Percentiles rank a stretch among this genome's conserved stretches.
These are phyloP conservation scores for Willowsia nigromaculata DNA, from an alignment of 2,888 invertebrate species.

Conservation along the genomic window DNA sequence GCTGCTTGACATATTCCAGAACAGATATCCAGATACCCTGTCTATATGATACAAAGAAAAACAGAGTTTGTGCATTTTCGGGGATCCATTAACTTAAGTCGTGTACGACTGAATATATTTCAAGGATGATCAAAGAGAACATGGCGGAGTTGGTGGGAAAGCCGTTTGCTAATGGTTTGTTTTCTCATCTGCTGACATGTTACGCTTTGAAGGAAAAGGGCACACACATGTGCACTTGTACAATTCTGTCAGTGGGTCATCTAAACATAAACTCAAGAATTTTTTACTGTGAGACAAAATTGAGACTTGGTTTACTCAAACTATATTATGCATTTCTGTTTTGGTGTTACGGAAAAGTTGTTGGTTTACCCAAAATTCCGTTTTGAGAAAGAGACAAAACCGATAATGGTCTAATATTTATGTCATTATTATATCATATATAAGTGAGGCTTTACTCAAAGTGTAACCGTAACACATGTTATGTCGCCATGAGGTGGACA, in stretches of 20 bases:
- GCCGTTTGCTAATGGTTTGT: constrained; percentile 36
- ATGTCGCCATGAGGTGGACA: constrained; percentile 56
- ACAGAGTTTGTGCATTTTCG: background rate
- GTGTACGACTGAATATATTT: constrained; percentile 23
- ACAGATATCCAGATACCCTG: too few species aligned
- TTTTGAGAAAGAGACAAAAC: background rate
- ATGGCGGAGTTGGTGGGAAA: background rate
- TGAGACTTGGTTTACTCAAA: background rate
- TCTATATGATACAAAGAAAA: background rate
- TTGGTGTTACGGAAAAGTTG: background rate
- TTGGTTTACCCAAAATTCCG: background rate
- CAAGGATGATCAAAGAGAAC: constrained; percentile 48
- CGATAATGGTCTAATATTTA: background rate
- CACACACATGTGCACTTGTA: constrained; percentile 16
- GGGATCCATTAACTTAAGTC: constrained; percentile 35
- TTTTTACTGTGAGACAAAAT: constrained; percentile 31
- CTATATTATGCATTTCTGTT: background rate
- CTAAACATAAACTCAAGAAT: background rate
- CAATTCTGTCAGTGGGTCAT: constrained; percentile 51
- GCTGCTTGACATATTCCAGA: constrained; percentile 68
- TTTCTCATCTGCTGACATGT: constrained; percentile 48
- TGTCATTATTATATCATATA: background rate
- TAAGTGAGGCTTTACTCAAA: background rate
- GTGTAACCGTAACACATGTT: constrained; percentile 7
- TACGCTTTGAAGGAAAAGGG: constrained; percentile 19